Conservation (phyloP, 1,140 invertebrate genomes). For the Pseudomyrmex concolor region DNA sequence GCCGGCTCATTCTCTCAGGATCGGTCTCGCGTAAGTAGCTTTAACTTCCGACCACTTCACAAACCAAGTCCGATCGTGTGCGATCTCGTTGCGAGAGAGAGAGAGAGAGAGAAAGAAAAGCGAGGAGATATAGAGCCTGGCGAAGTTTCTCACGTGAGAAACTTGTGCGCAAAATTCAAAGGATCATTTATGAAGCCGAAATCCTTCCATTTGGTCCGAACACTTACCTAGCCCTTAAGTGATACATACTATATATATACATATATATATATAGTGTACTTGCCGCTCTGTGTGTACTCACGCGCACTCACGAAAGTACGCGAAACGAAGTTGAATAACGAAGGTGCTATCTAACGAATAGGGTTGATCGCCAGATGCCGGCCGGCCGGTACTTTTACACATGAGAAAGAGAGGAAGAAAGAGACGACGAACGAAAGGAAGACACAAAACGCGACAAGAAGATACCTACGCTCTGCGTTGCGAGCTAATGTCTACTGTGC, state of each 20-base stretch:
- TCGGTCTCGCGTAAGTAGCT: conserved; percentile 64
- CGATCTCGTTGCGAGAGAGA: conserved; percentile 8
- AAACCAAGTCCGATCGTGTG: conserved; percentile 32
- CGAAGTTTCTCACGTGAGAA: conserved; percentile 1
- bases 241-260: conserved; percentile 17
- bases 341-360: conserved; percentile 81
- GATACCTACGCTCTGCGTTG: conserved; percentile 18
- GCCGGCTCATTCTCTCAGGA: conserved; percentile 71
- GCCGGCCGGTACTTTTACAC: conserved; percentile 58
- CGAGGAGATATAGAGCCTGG: too few species aligned
- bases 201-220: conserved; percentile 52
- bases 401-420: not conserved
- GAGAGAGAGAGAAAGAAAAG: too few species aligned
- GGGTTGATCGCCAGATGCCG: conserved; percentile 73
- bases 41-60: conserved; percentile 38
- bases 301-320: conserved; percentile 62
- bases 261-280: conserved; percentile 52
- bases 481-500: conserved; percentile 43
- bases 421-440: conserved; percentile 13
- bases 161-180: not conserved
- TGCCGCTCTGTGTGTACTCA: conserved; percentile 68
- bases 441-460: conserved; percentile 43
- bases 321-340: conserved; percentile 75
- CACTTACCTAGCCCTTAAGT: conserved; percentile 66
- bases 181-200: conserved; percentile 54